phyloP scores from a whole-genome alignment of 2,888 invertebrate species.

The Thymelicus lineola region DNA sequence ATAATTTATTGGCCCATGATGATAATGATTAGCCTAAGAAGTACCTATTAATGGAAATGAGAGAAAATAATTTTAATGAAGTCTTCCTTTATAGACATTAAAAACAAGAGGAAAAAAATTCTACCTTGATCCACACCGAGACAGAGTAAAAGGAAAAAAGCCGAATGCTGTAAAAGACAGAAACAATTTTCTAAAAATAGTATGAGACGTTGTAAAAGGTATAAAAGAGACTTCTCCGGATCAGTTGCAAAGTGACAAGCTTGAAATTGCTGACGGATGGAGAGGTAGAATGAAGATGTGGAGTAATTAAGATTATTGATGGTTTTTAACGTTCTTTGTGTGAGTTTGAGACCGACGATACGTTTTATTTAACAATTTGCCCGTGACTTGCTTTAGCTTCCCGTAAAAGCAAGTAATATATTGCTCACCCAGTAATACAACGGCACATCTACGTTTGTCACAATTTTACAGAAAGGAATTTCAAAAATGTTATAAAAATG shows the following conservation, averaged over 20 bases:
- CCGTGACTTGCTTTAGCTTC: not conserved
- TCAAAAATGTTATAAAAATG: too few relatives aligned
- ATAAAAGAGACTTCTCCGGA: constrained; percentile 40
- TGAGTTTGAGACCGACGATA: not conserved
- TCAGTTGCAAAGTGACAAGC: constrained; percentile 52
- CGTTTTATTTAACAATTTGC: not conserved
- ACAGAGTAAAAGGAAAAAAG: constrained; percentile 1
- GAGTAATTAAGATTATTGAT: constrained; percentile 18
- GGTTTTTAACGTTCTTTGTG: constrained; percentile 2
- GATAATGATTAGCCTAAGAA: too few relatives aligned
- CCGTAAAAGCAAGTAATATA: too few relatives aligned
- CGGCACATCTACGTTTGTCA: too few relatives aligned
- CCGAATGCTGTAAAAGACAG: not conserved
- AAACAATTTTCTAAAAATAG: constrained; percentile 26
- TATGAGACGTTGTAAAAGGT: constrained; percentile 26
- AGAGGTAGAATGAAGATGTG: constrained; percentile 11
- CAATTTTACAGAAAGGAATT: too few relatives aligned
- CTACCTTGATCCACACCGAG: not conserved
- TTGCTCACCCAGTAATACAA: too few relatives aligned
- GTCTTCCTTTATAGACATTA: not conserved
- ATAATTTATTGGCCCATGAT: not conserved
- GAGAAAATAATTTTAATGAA: too few relatives aligned
- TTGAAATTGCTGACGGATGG: constrained; percentile 55
- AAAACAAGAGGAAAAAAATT: not conserved
- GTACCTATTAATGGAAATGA: too few relatives aligned